These are phyloP conservation scores for Melanotaenia nigrans DNA, from an alignment of 2,797 vertebrate genomes.

Conservation along the genomic window DNA sequence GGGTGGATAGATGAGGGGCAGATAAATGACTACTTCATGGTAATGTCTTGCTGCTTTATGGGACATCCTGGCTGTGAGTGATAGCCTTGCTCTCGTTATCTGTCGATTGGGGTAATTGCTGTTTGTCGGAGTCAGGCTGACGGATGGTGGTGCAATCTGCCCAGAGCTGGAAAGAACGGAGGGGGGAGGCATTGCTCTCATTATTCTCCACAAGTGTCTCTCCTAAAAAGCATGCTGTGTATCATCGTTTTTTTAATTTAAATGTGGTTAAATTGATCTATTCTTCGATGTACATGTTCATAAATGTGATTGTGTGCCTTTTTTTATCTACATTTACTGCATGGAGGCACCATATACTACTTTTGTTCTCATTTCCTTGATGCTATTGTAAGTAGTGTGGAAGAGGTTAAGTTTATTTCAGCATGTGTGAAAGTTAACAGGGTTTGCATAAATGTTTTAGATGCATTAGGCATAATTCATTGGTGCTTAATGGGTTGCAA, in stretches of 20 bases:
- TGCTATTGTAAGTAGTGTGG: background rate
- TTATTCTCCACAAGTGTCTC: conserved; percentile 71
- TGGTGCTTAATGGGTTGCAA: conserved; percentile 69
- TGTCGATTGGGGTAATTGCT: conserved; percentile 86
- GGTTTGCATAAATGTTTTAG: conserved; percentile 74
- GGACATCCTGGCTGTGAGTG: conserved; percentile 77
- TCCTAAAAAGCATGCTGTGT: conserved; percentile 33
- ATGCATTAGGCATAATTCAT: conserved; percentile 76
- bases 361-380: background rate
- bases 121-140: conserved; percentile 81
- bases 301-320: background rate
- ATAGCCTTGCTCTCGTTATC: conserved; percentile 81
- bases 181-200: conserved; percentile 46
- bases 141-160: conserved; percentile 79
- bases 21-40: conserved; percentile 74
- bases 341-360: background rate
- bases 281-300: background rate
- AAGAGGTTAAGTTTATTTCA: conserved; percentile 28
- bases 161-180: conserved; percentile 32
- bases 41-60: conserved; percentile 79
- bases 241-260: conserved; percentile 41
- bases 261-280: conserved; percentile 14
- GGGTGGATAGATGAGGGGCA: conserved; percentile 51
- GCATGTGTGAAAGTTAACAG: conserved; percentile 55
- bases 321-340: background rate